Evolutionary conservation across 2,797 vertebrate species (phyloP).

Genomic region (Lutjanus campechanus): DNA sequence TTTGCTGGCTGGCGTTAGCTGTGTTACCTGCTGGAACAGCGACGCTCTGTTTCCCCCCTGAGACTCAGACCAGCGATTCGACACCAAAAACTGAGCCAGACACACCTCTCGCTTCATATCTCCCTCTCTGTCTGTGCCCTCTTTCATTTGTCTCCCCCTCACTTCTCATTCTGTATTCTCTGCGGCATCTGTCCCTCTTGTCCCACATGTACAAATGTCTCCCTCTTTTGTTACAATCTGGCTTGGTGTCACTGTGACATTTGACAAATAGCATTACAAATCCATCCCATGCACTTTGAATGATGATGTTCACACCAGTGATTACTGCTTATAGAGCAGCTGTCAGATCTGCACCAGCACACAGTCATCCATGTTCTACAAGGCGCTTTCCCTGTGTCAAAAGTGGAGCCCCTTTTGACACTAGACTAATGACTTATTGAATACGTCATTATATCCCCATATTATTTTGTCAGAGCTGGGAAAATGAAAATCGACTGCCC

Average conservation of each 20-base stretch:
- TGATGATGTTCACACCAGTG: slow-evolving; percentile 51
- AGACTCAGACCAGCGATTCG: slow-evolving; percentile 51
- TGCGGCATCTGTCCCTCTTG: slow-evolving; percentile 41
- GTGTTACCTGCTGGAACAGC: slow-evolving; percentile 73
- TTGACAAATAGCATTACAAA: slow-evolving; percentile 71
- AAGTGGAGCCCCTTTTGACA: slow-evolving; percentile 39
- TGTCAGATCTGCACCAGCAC: slow-evolving; percentile 30
- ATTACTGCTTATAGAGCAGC: slow-evolving; percentile 51
- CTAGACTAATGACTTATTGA: slow-evolving; percentile 75
- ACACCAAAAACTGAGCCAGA: slow-evolving; percentile 53
- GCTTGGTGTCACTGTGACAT: slow-evolving; percentile 66
- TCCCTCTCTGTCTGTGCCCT: slow-evolving; percentile 28
- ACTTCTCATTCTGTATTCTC: slow-evolving; percentile 62
- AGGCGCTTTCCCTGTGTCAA: slow-evolving; percentile 17
- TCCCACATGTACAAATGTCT: slow-evolving; percentile 62
- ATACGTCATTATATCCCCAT: slow-evolving; percentile 65
- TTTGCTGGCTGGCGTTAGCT: slow-evolving; percentile 67
- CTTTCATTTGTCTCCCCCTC: slow-evolving; percentile 22
- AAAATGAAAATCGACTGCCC: slow-evolving; percentile 77
- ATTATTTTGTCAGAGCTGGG: slow-evolving; percentile 68
- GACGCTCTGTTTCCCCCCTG: slow-evolving; percentile 56
- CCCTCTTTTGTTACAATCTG: slow-evolving; percentile 66
- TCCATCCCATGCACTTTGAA: slow-evolving; percentile 53
- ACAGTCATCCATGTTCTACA: slow-evolving; percentile 5
- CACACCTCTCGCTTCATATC: slow-evolving; percentile 18